Evolutionary conservation across 92 coral and sea anemone species (phyloP).

Genomic region (Phenganax marumi): DNA sequence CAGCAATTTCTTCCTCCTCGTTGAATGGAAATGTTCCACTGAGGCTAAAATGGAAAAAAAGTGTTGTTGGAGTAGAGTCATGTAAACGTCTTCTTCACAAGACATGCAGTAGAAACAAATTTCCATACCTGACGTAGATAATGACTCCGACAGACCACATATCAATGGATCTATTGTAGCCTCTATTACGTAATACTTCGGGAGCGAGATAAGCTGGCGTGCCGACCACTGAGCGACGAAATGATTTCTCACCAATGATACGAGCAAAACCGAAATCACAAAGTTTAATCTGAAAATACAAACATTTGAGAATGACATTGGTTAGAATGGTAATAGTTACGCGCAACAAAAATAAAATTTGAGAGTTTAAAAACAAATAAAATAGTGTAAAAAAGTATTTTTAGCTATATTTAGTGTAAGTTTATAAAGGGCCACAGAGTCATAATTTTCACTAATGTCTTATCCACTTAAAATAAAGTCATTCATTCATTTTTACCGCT

Average conservation of each 20-base stretch:
- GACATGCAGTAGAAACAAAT: neutral
- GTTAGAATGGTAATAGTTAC: too few species aligned
- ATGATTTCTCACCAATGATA: conserved; percentile 96
- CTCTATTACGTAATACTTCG: conserved; percentile 89
- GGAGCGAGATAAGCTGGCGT: conserved; percentile 98
- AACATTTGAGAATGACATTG: too few species aligned
- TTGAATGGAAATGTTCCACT: conserved; percentile 99
- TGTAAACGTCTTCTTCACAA: neutral
- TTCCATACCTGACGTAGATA: conserved; percentile 87
- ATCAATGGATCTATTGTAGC: conserved; percentile 96
- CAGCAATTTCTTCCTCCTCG: conserved; percentile 96
- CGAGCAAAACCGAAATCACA: conserved; percentile 99
- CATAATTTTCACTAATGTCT: too few species aligned
- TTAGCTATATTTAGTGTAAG: too few species aligned
- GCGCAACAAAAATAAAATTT: too few species aligned
- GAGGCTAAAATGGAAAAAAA: conserved; percentile 52
- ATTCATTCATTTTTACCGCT: too few species aligned
- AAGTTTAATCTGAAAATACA: conserved; percentile 68
- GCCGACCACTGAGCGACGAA: conserved; percentile 98
- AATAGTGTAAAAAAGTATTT: too few species aligned
- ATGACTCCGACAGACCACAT: conserved; percentile 99
- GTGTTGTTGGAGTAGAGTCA: neutral
- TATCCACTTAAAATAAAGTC: too few species aligned
- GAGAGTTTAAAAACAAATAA: too few species aligned
- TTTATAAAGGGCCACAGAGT: too few species aligned